These are phyloP conservation scores for Leucoptera coffeella DNA, from an alignment of 2,888 invertebrate genomes.

Conservation along the genomic window DNA sequence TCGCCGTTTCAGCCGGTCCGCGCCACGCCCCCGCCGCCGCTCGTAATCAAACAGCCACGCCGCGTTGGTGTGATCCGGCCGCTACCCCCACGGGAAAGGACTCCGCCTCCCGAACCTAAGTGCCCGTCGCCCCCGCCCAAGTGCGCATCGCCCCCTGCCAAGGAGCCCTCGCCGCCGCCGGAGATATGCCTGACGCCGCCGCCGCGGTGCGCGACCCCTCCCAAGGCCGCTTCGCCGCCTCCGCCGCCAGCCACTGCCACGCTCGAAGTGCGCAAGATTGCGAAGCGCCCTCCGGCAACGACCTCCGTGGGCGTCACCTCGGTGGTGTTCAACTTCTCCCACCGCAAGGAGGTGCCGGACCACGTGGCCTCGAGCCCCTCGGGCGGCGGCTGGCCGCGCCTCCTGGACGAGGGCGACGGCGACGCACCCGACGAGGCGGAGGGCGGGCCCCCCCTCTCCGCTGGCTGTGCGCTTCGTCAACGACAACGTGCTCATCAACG, in stretches of 20 bases:
- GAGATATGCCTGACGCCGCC: too few species aligned
- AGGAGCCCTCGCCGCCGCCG: too few species aligned
- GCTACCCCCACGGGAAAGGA: conserved; percentile 18
- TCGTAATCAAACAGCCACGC: conserved; percentile 26
- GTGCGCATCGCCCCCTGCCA: too few species aligned
- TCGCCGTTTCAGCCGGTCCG: conserved; percentile 14
- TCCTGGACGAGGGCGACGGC: conserved; percentile 12
- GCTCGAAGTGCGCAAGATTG: too few species aligned
- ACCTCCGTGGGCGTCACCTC: conserved; percentile 64
- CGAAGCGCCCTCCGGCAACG: conserved; percentile 25
- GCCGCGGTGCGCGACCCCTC: too few species aligned
- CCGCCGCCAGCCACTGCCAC: too few species aligned
- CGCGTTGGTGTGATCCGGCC: conserved; percentile 56
- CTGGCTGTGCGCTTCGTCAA: conserved; percentile 80
- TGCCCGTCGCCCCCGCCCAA: too few species aligned
- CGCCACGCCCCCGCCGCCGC: conserved; percentile 26
- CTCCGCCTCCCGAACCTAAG: conserved; percentile 8
- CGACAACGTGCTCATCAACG: conserved; percentile 86
- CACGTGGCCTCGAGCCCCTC: too few species aligned
- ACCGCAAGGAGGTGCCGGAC: conserved; percentile 81
- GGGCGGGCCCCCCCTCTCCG: conserved; percentile 73
- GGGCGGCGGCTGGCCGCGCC: conserved; percentile 43
- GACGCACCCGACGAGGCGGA: conserved; percentile 14
- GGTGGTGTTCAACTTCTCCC: conserved; percentile 83
- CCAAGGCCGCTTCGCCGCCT: too few species aligned